These are phyloP conservation scores for Hypotaenidia philippensis DNA, from an alignment of 2,797 vertebrate genomes.

Conservation along the genomic window DNA sequence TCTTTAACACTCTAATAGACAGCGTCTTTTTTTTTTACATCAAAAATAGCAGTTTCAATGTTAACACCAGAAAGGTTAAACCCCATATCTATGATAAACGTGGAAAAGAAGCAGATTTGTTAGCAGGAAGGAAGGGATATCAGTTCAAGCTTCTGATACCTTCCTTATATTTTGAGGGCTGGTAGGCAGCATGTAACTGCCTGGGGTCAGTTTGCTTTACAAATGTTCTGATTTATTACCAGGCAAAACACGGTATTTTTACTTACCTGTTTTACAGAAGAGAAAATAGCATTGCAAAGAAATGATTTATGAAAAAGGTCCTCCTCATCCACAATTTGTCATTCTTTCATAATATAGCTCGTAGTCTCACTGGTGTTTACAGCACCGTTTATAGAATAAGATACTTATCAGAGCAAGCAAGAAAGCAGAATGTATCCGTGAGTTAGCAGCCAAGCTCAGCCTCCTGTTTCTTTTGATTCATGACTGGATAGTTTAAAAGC, in stretches of 20 bases:
- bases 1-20: neutral
- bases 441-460: neutral
- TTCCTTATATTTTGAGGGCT: neutral
- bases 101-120: neutral
- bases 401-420: neutral
- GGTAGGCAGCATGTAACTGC: neutral
- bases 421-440: neutral
- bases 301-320: neutral
- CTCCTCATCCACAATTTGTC: neutral
- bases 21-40: neutral
- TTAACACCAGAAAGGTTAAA: neutral
- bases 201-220: neutral
- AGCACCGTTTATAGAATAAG: neutral
- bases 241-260: neutral
- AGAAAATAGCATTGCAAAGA: neutral
- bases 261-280: neutral
- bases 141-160: neutral
- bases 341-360: neutral
- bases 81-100: neutral
- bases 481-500: neutral
- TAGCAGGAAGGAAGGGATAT: neutral
- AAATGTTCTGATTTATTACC: neutral
- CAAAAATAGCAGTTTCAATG: slow-evolving; percentile 15
- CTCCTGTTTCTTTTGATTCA: accelerated
- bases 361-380: neutral